Base-by-base conservation (phyloP, 2,113 vertebrate species). In the Vulpes vulpes region DNA sequence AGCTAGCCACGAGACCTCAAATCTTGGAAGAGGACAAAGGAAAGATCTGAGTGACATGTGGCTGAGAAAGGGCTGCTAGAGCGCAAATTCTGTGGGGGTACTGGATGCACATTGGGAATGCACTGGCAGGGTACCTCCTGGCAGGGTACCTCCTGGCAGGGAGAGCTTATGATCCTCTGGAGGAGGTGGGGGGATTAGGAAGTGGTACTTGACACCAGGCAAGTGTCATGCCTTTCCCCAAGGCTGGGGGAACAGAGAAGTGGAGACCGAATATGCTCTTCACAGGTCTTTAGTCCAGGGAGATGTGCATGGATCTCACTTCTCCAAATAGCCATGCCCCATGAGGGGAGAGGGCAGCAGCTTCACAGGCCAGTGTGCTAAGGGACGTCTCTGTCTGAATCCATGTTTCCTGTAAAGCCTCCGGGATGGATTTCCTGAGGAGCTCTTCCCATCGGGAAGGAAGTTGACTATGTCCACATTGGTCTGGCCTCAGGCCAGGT, bases 361-460 rank as follows among this genome's bases (percentile, higher is more conserved):
- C 30, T 85, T 86, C 73, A 10, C 10, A 65, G 55, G 32, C 51
- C 79, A 17, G 2, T 16, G n/a, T 11, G 23, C 35, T 76, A 35
- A 7, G 53, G 71, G 85, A 64, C 38, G 78, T 57, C 16, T 96
- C 69, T 69, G 74, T 38, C 84, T 71, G 84, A 62, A 62, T 81
- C 88, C 76, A 87, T 78, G 57, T 93, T 98, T 98, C 97, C 98
- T 98, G 97, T 95, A 80, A 87, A 83, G 76, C 71, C 71, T 81
- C 84, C 92, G 88, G 94, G 91, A 84, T 97, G 59, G 12, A 89
- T 96, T 97, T 98, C 98, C 97, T 92, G 97, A 97, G 94, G 35
- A n/a, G 51, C 88, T 96, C 97, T 98, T 98, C 95, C 95, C 93
- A 74, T 78, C 17, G 60, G 98, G 98, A 98, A 98, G 98, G 98